Base-by-base conservation (phyloP, 2,113 vertebrate genomes). In the Pluvialis apricaria region DNA sequence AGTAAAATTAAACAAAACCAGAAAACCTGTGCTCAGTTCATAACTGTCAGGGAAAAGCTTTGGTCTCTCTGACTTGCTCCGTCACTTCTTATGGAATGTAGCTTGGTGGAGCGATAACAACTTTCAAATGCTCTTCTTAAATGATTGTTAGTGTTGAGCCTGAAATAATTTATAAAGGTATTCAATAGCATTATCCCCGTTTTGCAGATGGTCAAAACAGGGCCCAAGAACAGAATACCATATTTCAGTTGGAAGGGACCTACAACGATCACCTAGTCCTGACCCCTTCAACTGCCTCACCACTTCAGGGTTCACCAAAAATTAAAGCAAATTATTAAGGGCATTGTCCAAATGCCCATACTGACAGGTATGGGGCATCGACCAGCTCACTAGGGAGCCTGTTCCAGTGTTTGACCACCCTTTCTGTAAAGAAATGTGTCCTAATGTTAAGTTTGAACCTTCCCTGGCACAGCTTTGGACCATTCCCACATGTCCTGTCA, bases 401-500 rank as follows among this genome's bases (percentile, higher is more conserved):
- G 11, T 64, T 81, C 16, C 15, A 72, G 18, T n/a, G 4, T 58
- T 68, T 72, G 3, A 34, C 10, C 11, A 77, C 14, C 5, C 5
- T 42, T 7, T 51, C 1, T 1, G 25, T 51, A 61, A 15, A 55
- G 15, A 65, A 92, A 73, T 49, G 31, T 6, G 19, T 82, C 61
- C 10, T 86, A 14, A 64, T 14, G 5, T 51, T 8, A 5, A 51
- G 8, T 36, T 18, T 61, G 13, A 82, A 29, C 6, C 2, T 66
- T 10, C 13, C 3, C 28, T 61, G 40, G 3, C 13, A 5, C 31
- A 70, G 14, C 38, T 58, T 75, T 75, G 40, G 19, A 26, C 20
- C 11, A 36, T 31, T 22, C 32, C 10, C 15, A 14, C 0, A 0
- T 0, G 3, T 36, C 15, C 6, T 66, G 2, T 17, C 32, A 70